A percentile compares a stretch with the other conserved stretches of the same genome.
Evolutionary conservation across 1,140 invertebrate genomes (phyloP).

Genomic region (Anastrepha ludens): DNA sequence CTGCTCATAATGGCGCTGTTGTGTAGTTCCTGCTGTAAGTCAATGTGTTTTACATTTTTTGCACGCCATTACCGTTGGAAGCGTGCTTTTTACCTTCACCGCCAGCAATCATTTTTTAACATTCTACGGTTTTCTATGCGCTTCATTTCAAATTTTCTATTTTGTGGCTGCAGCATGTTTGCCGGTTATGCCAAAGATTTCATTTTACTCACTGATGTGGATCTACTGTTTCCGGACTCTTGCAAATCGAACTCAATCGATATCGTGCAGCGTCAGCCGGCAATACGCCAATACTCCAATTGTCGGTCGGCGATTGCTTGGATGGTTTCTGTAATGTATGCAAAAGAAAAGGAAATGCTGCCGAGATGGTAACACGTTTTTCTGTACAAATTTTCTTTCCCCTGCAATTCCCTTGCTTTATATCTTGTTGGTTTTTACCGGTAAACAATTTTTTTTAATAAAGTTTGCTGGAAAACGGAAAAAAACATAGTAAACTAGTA

Average conservation of each 20-base stretch:
- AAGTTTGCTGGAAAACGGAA: neutral
- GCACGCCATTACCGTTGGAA: too few relatives aligned
- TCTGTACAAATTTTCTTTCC: neutral
- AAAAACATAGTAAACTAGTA: neutral
- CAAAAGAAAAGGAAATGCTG: slow-evolving; percentile 6
- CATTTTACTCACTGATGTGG: neutral
- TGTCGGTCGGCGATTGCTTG: neutral
- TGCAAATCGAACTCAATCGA: neutral
- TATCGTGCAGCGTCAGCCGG: neutral
- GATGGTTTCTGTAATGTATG: neutral
- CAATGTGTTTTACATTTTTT: neutral
- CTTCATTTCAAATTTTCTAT: neutral
- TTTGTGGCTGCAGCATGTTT: slow-evolving; percentile 4
- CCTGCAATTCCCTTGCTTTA: neutral
- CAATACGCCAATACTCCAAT: neutral
- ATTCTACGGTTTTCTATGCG: neutral
- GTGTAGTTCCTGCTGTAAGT: slow-evolving; percentile 25
- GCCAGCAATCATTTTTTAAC: neutral
- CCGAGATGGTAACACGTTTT: neutral
- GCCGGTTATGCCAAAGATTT: neutral
- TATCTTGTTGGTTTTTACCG: neutral
- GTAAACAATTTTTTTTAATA: neutral
- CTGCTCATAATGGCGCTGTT: slow-evolving; percentile 18
- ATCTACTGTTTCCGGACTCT: neutral
- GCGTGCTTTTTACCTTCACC: too few relatives aligned